Evolutionary conservation across 2,888 invertebrate species (phyloP).

Genomic region (Myopa tessellatipennis): DNA sequence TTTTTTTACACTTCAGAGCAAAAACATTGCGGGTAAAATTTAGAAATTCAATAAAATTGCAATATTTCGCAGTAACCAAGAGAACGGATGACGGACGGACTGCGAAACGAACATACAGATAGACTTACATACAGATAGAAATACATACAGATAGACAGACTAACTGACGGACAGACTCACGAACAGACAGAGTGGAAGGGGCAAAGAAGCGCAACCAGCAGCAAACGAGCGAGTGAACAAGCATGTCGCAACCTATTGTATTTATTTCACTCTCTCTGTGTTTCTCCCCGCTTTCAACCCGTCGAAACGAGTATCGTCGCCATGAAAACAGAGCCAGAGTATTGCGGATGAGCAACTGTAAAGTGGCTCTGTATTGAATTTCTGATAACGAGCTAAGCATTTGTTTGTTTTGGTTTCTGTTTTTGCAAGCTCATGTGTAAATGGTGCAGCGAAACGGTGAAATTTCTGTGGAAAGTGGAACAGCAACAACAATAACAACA

Average conservation of each 20-base stretch:
- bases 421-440: too few species aligned
- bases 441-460: too few species aligned
- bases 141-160: too few species aligned
- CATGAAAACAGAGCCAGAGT: too few species aligned
- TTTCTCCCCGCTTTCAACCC: not conserved
- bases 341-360: too few species aligned
- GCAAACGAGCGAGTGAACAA: not conserved
- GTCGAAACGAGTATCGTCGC: too few species aligned
- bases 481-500: conserved; percentile 1
- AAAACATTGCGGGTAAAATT: not conserved
- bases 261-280: not conserved
- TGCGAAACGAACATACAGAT: too few species aligned
- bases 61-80: not conserved
- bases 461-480: not conserved
- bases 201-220: not conserved
- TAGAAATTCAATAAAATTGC: conserved; percentile 3
- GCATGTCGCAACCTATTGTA: not conserved
- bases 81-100: too few species aligned
- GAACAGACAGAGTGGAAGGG: not conserved
- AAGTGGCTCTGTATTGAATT: too few species aligned
- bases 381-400: too few species aligned
- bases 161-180: not conserved
- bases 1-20: not conserved
- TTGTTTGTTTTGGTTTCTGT: too few species aligned
- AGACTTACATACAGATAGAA: too few species aligned